Evolutionary conservation across 2,113 vertebrate species (phyloP), one percentile per base, ranked within the genome.

Genomic region (Myxocyprinus asiaticus): DNA sequence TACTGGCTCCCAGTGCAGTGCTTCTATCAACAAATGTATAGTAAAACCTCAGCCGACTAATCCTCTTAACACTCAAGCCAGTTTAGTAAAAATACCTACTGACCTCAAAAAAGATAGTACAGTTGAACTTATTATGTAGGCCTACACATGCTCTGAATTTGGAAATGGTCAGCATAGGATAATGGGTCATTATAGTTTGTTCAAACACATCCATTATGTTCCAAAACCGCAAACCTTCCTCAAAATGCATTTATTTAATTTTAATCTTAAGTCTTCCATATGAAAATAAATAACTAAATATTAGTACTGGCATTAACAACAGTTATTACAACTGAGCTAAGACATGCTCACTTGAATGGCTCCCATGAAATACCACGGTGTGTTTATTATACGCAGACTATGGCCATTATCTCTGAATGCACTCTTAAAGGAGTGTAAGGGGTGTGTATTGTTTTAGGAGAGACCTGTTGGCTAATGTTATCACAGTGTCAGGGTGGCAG

Each of bases 51-150:
- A 74, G 73, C 67, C 75, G 58, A 73, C 63, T 88, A 90, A 90
- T 88, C 89, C 85, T 74, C 69, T 86, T 58, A 85, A 77, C 76
- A 55, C 89, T 86, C 84, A 78, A 82, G 71, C 22, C 22, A 33
- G 22, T 33, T 33, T 33, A 33, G 22, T 33, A 33, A 67, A 88
- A 82, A 88, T 73, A 86, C 81, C 76, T 79, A 80, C 9, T 48
- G 47, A 48, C 47, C 47, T 48, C 9, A 48, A 48, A 48, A 48
- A 9, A 2, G 2, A 7, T 48, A 2, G 7, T 48, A 48, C 6
- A 48, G 47, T 48, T 48, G 47, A 6, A 48, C 47, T 33, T 33
- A 33, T 33, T 33, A 33, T 33, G 22, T 33, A 33, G 22, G 22
- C 22, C 22, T 33, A 33, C 22, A 33, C 22, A 33, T 33, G 22